Base-by-base conservation (phyloP, 2,888 invertebrate species). In the Diachrysia chrysitis region DNA sequence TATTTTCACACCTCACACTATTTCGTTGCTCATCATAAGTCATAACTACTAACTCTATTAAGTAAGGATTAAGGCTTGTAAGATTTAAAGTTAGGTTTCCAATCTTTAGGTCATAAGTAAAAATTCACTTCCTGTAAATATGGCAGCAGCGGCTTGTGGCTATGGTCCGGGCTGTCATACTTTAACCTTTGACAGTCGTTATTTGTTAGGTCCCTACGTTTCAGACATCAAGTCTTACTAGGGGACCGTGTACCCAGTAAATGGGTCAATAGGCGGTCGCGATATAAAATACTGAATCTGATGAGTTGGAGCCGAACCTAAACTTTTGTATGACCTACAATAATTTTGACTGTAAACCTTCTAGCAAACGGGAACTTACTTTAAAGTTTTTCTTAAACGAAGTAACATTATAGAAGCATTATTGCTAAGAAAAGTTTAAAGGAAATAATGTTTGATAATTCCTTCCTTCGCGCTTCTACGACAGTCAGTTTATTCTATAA, bases 151-250 rank as follows among this genome's bases (percentile, higher is more conserved):
- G n/a, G 4, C 1, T 42, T 42, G 4, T n/a, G 6, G 42, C 42
- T n/a, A n/a, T 42, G 7, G n/a, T 42, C 42, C 42, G 7, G 42
- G n/a, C n/a, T n/a, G n/a, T 42, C 42, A 42, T n/a, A 16, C 42
- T n/a, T 42, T 42, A n/a, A 42, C 42, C 42, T 42, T 37, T 37
- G 37, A 16, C 37, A 37, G 37, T 37, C 16, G 14, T 37, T 42
- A 42, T 16, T 42, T 4, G n/a, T 42, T 42, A 42, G 42, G 42
- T n/a, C 42, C 42, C 42, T 42, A 42, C 5, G 16, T 14, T 37
- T 37, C 42, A 16, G n/a, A 42, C n/a, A n/a, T n/a, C 37, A n/a
- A 42, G 42, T n/a, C 42, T 42, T 42, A n/a, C 42, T 42, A n/a
- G 42, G 42, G 42, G 42, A 42, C n/a, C 14, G 37, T 0, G 37